Evolutionary conservation across 2,113 vertebrate species (phyloP), one percentile per base, ranked within the genome.

Genomic region (Cyanistes caeruleus): DNA sequence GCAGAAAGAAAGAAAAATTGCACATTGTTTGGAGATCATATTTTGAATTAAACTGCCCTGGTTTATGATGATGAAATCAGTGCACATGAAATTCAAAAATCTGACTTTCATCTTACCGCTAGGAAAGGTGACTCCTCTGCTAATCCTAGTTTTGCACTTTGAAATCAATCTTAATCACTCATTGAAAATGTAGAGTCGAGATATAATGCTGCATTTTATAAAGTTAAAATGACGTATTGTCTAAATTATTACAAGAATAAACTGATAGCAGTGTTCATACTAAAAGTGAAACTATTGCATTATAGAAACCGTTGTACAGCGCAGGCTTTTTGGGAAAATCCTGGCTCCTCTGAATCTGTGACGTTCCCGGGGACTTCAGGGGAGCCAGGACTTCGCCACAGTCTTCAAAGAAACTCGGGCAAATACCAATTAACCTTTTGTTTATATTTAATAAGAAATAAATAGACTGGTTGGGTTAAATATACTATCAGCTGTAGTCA

Each of bases 181-280:
- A 15, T 74, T 74, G 78, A 95, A 96, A 97, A 93, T 14, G 11
- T 91, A 93, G 91, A 95, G 95, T 96, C 89, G 53, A 91, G 91
- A 94, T 55, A 37, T 97, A 97, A 98, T 97, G 98, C 97, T 98
- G 97, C 97, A 97, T 97, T 98, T 98, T 98, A 93, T 98, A 98
- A 97, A 92, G 87, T 75, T 51, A 80, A 96, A 97, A 95, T 63
- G 85, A 87, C 39, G 31, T 92, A 84, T 78, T 94, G 95, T 95
- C 94, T 95, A 89, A 97, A 92, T 86, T 96, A 90, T 84, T 92
- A 60, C 53, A 75, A 82, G 90, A 87, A 65, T 78, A 85, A 96
- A 88, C 63, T 67, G 89, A 88, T 91, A 84, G 96, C 91, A 96
- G 93, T 96, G 93, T 94, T 97, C 89, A 94, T 95, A 92, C 94